Evolutionary conservation across 2,113 vertebrate genomes (phyloP).

Genomic region (Macquaria australasica): DNA sequence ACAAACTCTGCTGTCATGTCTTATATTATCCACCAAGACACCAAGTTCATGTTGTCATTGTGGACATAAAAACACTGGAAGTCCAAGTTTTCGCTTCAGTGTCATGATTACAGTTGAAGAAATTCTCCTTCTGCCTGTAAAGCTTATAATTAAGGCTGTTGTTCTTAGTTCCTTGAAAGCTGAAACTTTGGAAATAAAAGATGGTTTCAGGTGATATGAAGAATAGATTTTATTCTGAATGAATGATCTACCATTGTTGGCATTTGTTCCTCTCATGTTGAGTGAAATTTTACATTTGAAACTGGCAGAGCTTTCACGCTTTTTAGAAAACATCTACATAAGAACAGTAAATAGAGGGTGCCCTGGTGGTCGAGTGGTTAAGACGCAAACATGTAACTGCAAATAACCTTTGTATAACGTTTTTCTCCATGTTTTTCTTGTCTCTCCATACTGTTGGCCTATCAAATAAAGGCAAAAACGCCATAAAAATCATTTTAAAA

Average conservation of each 20-base stretch:
- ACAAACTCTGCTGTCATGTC: constrained; percentile 40
- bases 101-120: not conserved
- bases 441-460: not conserved
- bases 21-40: not conserved
- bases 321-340: not conserved
- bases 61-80: not conserved
- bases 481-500: not conserved
- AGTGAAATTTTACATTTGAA: not conserved
- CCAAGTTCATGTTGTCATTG: not conserved
- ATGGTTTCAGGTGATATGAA: not conserved
- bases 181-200: not conserved
- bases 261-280: not conserved
- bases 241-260: not conserved
- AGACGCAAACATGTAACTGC: not conserved
- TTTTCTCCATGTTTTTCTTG: not conserved
- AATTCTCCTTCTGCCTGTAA: not conserved
- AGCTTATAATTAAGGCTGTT: not conserved
- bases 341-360: not conserved
- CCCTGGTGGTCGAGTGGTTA: not conserved
- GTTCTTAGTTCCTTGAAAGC: not conserved
- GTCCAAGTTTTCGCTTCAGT: not conserved
- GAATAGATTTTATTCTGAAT: not conserved
- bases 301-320: not conserved
- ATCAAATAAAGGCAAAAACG: not conserved
- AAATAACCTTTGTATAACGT: not conserved